phyloP scores from a whole-genome alignment of 2,888 invertebrate species.

The Ethmia dodecea region DNA sequence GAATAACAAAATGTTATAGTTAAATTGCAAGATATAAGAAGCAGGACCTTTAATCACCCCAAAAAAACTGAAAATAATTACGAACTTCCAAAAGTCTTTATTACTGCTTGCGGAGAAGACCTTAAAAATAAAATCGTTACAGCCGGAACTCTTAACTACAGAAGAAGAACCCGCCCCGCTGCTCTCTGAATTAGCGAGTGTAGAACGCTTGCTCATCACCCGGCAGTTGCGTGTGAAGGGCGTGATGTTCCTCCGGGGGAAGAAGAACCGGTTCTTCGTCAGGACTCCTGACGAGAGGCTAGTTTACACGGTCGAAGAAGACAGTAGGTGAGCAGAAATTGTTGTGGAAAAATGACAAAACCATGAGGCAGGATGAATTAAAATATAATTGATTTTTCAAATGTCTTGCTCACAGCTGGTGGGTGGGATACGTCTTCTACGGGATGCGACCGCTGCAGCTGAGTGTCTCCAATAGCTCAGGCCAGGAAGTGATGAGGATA shows the following conservation, averaged over 20 bases:
- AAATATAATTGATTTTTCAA: too few species aligned
- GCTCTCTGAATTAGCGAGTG: constrained; percentile 33
- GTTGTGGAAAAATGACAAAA: too few species aligned
- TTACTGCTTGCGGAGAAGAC: too few species aligned
- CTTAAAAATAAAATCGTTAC: too few species aligned
- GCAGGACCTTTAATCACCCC: too few species aligned
- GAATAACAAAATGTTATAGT: too few species aligned
- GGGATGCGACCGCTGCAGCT: constrained; percentile 55
- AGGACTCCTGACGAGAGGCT: constrained; percentile 40
- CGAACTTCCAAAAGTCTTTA: too few species aligned
- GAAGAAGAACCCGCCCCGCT: constrained; percentile 9
- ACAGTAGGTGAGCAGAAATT: constrained; percentile 49
- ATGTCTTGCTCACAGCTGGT: constrained; percentile 50
- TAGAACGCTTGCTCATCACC: constrained; percentile 49
- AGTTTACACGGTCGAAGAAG: constrained; percentile 52
- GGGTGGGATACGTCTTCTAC: constrained; percentile 61
- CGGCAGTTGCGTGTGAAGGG: constrained; percentile 47
- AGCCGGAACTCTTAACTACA: not conserved
- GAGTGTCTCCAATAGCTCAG: constrained; percentile 37
- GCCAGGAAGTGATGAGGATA: constrained; percentile 83
- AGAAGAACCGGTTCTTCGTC: constrained; percentile 51
- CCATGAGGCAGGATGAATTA: too few species aligned
- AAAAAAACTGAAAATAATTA: too few species aligned
- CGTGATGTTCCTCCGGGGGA: constrained; percentile 47
- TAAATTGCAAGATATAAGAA: too few species aligned